Conservation (phyloP, 1,140 invertebrate species). For the Drosophila pseudoananassae region DNA sequence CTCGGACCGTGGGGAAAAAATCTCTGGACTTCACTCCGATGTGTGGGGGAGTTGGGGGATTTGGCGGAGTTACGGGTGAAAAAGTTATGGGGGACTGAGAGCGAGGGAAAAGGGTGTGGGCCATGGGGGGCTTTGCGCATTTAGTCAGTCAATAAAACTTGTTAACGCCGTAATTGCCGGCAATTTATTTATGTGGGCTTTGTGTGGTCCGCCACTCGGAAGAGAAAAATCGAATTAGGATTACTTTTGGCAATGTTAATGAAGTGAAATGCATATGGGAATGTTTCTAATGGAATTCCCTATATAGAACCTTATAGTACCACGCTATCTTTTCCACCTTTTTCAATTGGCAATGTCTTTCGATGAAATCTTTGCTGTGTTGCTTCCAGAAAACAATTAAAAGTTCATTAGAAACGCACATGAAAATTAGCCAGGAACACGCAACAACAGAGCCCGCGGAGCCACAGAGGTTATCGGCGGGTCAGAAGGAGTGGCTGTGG, state of each 20-base stretch:
- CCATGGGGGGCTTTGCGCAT: slow-evolving; percentile 52
- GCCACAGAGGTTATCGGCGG: slow-evolving; percentile 8
- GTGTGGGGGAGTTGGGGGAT: slow-evolving; percentile 8
- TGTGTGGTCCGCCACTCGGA: slow-evolving; percentile 41
- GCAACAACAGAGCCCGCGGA: slow-evolving; percentile 30
- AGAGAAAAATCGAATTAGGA: slow-evolving; percentile 30
- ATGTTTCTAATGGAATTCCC: background rate
- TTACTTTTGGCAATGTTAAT: slow-evolving; percentile 10
- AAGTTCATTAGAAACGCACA: slow-evolving; percentile 74
- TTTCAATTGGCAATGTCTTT: slow-evolving; percentile 50
- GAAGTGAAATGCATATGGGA: slow-evolving; percentile 5
- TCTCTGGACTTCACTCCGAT: slow-evolving; percentile 45
- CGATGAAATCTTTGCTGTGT: slow-evolving; percentile 61
- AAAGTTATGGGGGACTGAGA: background rate
- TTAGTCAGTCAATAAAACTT: slow-evolving; percentile 82
- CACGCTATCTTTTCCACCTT: slow-evolving; percentile 1
- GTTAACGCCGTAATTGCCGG: slow-evolving; percentile 79
- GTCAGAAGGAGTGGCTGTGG: slow-evolving; percentile 1
- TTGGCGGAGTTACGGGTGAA: slow-evolving; percentile 1
- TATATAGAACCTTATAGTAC: background rate
- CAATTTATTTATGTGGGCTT: slow-evolving; percentile 74
- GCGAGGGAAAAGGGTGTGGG: background rate
- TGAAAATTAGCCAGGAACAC: slow-evolving; percentile 60
- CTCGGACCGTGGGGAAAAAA: slow-evolving; percentile 23
- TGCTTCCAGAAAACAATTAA: slow-evolving; percentile 68